Percentiles rank a stretch among this genome's conserved stretches.
Evolutionary conservation across 2,797 vertebrate species (phyloP).

Genomic region (Amazona ochrocephala): DNA sequence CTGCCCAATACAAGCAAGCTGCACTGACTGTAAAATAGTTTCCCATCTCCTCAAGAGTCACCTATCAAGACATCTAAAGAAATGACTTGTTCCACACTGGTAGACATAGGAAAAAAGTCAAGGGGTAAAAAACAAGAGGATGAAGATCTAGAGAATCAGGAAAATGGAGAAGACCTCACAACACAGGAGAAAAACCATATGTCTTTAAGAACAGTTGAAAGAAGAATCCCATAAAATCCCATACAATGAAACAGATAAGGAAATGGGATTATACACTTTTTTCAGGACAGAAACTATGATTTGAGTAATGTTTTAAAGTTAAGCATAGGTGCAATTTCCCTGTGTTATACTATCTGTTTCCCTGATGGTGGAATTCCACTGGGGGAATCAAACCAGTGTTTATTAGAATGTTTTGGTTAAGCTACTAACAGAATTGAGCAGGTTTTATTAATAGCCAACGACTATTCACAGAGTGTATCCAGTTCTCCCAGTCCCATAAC

Average conservation of each 20-base stretch:
- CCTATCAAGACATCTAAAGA: not conserved
- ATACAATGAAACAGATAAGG: not conserved
- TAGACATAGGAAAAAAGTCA: not conserved
- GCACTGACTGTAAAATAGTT: not conserved
- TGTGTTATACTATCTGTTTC: not conserved
- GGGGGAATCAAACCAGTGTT: not conserved
- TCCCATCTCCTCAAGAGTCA: not conserved
- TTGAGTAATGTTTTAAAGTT: not conserved
- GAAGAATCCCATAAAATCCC: not conserved
- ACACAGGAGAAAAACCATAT: not conserved
- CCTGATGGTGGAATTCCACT: rapidly evolving
- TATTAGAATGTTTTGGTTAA: not conserved
- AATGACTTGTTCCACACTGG: not conserved
- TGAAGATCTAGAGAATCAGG: not conserved
- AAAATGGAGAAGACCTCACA: not conserved
- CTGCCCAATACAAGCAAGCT: not conserved
- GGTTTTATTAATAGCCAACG: not conserved
- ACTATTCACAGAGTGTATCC: not conserved
- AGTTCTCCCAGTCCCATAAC: not conserved
- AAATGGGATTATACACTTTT: not conserved
- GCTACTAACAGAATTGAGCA: not conserved
- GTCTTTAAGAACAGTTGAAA: not conserved
- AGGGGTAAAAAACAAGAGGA: not conserved
- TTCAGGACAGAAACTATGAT: not conserved
- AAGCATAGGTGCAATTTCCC: not conserved